Evolutionary conservation across 2,888 invertebrate species (phyloP), one percentile per base, ranked within the genome.

Genomic region (Malthinus flaveolus): DNA sequence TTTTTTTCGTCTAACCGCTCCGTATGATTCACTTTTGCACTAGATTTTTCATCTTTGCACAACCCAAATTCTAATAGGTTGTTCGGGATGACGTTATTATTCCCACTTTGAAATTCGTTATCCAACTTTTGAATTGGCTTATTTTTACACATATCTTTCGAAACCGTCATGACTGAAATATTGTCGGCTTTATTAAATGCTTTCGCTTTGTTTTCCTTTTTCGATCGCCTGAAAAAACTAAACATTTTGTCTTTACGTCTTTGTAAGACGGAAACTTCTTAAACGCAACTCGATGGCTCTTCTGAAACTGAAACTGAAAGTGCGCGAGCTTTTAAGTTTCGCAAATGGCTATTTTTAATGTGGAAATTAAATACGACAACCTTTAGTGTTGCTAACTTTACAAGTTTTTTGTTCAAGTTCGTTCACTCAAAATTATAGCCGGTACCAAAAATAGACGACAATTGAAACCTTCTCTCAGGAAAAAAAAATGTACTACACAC

Each of bases 71-170:
- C 69, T 64, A 65, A 56, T 63, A 63, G 56, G 62, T 60, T 49
- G 59, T 62, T 66, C 70, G 71, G 71, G 67, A 69, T 50, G 66
- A 52, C 56, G 61, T 35, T 56, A 44, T 53, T 59, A 61, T 65
- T 64, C 60, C 63, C 65, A 67, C 63, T 64, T 66, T 68, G 65
- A 50, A 63, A 64, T 67, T 70, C 69, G 69, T 66, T 69, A 67
- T 73, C 74, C 49, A 66, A 64, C 65, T 67, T 70, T 65, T 64
- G 59, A 58, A 68, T 66, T 52, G 57, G 63, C 68, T 68, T 75
- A 75, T 76, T 75, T 75, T 75, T 75, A 74, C 70, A 68, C 71
- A 67, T 69, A 62, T 71, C 71, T 66, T 68, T 67, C 47, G 48
- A 52, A 65, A 64, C 66, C 60, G 56, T 48, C 15, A 59, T 56